Percentiles rank a stretch among this genome's conserved stretches.
phyloP scores from a whole-genome alignment of 2,797 vertebrate genomes.

The Sphenopsis melanotis region DNA sequence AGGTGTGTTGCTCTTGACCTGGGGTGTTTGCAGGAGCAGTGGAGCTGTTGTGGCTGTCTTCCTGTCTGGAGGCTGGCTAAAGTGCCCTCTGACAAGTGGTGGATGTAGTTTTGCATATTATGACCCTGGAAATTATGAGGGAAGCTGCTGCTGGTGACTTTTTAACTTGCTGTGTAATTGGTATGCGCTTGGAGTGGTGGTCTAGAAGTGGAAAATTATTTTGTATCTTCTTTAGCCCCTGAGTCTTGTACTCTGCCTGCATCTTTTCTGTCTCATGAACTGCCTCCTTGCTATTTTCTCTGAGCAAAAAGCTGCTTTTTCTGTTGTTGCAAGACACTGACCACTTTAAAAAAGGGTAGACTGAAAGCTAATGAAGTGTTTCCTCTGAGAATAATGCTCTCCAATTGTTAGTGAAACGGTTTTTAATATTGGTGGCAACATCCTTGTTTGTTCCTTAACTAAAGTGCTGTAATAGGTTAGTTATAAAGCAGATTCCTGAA shows the following conservation, averaged over 20 bases:
- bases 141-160: background rate
- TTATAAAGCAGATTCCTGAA: background rate
- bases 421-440: background rate
- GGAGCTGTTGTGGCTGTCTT: background rate
- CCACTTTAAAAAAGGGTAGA: background rate
- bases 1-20: background rate
- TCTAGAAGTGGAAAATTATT: background rate
- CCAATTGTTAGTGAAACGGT: background rate
- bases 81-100: background rate
- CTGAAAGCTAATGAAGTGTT: background rate
- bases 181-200: background rate
- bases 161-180: background rate
- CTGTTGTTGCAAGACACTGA: background rate
- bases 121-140: background rate
- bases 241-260: background rate
- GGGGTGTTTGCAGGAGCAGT: accelerated
- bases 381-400: background rate
- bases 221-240: background rate
- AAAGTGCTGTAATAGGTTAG: background rate
- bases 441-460: background rate
- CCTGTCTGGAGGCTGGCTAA: background rate
- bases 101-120: background rate
- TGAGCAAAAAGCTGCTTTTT: background rate
- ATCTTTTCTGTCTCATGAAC: background rate
- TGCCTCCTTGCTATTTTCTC: constrained; percentile 23